Evolutionary conservation across 2,113 vertebrate species (phyloP), one percentile per base, ranked within the genome.

Genomic region (Calidris pygmaea): DNA sequence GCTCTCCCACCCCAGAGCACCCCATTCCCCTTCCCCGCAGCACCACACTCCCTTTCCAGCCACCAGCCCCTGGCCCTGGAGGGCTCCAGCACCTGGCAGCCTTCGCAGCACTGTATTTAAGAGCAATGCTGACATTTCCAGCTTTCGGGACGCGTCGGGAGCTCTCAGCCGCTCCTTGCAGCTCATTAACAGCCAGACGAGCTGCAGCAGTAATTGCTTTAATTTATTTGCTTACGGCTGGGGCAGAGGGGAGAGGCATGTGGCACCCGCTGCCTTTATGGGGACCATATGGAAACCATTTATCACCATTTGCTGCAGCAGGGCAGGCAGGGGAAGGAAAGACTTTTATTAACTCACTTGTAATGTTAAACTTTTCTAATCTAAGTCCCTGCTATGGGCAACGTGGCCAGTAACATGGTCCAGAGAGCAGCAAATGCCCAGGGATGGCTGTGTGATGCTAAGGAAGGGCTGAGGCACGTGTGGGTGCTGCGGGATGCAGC

Each of bases 321-420:
- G 96, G 59, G 97, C 27, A 26, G 58, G 47, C 29, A 2, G 72
- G 5, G 76, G 58, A 19, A 14, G 27, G 96, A 96, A 96, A 98
- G 97, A 94, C 97, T 96, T 89, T 96, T 98, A 98, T 98, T 95
- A 98, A 98, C 97, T 98, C 93, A 94, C 98, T 98, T 98, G 97
- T 97, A 98, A 98, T 97, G 92, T 97, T 98, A 97, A 97, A 97
- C 98, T 98, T 98, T 98, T 98, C 98, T 98, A 98, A 98, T 97
- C 97, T 48, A 97, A 98, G 97, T 97, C 97, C 98, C 98, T 96
- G 98, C 97, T 95, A 96, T 41, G 96, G 87, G 91, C 96, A 81
- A 90, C 97, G 85, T 96, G 9, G 97, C 97, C 55, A 95, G 94
- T 91, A 87, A 97, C 96, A 66, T 47, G 97, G 98, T 98, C 97